Base-by-base conservation (phyloP, 2,113 vertebrate species). In the Rattus rattus region DNA sequence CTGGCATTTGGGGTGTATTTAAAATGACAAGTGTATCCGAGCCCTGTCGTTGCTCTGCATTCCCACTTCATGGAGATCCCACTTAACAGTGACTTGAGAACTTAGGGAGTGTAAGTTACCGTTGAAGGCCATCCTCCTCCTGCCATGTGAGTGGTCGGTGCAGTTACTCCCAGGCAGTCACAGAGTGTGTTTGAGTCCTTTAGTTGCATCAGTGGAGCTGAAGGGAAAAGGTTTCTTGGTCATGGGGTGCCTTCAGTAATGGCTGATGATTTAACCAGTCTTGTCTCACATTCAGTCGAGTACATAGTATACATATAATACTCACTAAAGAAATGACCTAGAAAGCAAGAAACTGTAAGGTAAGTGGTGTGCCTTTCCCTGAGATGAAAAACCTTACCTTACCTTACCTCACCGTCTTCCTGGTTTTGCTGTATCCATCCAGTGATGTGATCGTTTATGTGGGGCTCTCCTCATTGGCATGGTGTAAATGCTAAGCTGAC, bases 261-360 rank as follows among this genome's bases (percentile, higher is more conserved):
- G 43, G 8, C 67, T 67, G 79, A 12, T 92, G 75, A n/a, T 67
- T 6, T 2, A 87, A 65, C 33, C 59, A 94, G 65, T 69, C 39
- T 4, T 43, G 26, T n/a, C 30, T 95, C 26, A 20, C 9, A 0
- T n/a, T 84, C 81, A 92, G 65, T 28, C 59, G 86, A 52, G 36
- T 87, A 24, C 1, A 0, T 39, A 30, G 59, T 88, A 2, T 49
- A 89, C 92, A 61, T 75, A 17, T 72, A 59, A 49, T 88, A 70
- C 0, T 90, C 33, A 92, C 47, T 88, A 69, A 81, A 30, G 91
- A 94, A 88, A 81, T 92, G 65, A 72, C 52, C 26, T 94, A 43
- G 76, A 47, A 84, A 65, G 52, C 83, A 81, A 91, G 92, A 77
- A 59, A 73, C 20, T 43, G 33, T 59, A 22, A 49, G 56, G 76